Evolutionary conservation across 2,888 invertebrate genomes (phyloP), one percentile per base, ranked within the genome.

Genomic region (Blera fallax): DNA sequence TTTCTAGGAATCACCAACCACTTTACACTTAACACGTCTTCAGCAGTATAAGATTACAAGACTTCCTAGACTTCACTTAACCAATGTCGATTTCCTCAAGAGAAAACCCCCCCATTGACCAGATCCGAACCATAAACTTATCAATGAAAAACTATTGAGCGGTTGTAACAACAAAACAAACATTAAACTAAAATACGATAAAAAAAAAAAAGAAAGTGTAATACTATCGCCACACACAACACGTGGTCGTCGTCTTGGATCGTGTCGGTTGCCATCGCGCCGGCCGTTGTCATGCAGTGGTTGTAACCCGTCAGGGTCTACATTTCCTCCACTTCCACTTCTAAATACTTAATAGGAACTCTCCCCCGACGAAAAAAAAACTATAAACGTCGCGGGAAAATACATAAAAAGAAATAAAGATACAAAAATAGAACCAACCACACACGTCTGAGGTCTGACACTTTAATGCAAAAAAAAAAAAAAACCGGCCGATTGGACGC

Each of bases 401-500:
- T 27, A 65, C 18, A 37, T 4, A 62, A n/a, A 54, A 43, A 58
- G 62, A 78, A 76, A n/a, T n/a, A n/a, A 65, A 21, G 4, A 10
- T 64, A 77, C 77, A 10, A 82, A 82, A 82, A 82, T 82, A 82
- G 82, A 82, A 34, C 18, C 24, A 70, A 76, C 56, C 65, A 48
- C 76, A 72, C 34, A 76, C 45, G 40, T 29, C 77, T 60, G 45
- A 52, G 48, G 64, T 29, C 45, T 60, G 67, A 74, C 60, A 52
- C 52, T 52, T 67, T 37, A 11, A 43, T 65, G 32, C 43, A 64
- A 76, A 62, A 43, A 32, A 14, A 50, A 50, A 76, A 67, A 21
- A 60, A 18, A 27, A 54, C 24, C 32, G 45, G 27, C 48, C 62
- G 54, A 37, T 52, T 67, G 11, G 14, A 56, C 29, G 16, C 32